Conservation (phyloP, 2,113 vertebrate species). For the Gymnorhina tibicen region DNA sequence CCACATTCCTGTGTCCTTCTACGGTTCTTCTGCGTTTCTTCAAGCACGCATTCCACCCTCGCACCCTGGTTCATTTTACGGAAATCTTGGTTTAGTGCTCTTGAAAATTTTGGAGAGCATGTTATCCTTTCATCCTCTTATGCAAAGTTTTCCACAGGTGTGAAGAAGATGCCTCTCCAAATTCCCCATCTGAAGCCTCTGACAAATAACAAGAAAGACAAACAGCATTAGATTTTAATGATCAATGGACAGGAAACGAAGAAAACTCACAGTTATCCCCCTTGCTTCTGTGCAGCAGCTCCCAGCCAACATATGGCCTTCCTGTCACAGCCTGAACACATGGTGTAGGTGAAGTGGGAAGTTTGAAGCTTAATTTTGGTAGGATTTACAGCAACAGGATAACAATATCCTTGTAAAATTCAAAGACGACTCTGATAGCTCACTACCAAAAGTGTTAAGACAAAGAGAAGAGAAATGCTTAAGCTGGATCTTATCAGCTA, state of each 20-base stretch:
- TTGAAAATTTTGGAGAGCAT: background rate
- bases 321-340: background rate
- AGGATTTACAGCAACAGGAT: background rate
- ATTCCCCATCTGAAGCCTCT: background rate
- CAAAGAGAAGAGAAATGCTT: background rate
- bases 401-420: background rate
- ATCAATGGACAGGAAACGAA: background rate
- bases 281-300: background rate
- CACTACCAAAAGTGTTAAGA: background rate
- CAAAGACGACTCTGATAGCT: background rate
- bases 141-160: background rate
- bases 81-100: background rate
- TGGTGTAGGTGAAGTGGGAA: background rate
- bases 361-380: background rate
- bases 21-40: background rate
- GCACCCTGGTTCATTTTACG: accelerated
- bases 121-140: background rate
- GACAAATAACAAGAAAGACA: slow-evolving; percentile 18
- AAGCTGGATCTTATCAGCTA: background rate
- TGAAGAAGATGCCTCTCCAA: background rate
- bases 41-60: background rate
- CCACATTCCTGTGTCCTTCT: background rate
- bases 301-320: background rate
- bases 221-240: slow-evolving; percentile 2
- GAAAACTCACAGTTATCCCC: background rate